Conservation (phyloP, 1,140 invertebrate genomes). For the Drosophila prosaltans region DNA sequence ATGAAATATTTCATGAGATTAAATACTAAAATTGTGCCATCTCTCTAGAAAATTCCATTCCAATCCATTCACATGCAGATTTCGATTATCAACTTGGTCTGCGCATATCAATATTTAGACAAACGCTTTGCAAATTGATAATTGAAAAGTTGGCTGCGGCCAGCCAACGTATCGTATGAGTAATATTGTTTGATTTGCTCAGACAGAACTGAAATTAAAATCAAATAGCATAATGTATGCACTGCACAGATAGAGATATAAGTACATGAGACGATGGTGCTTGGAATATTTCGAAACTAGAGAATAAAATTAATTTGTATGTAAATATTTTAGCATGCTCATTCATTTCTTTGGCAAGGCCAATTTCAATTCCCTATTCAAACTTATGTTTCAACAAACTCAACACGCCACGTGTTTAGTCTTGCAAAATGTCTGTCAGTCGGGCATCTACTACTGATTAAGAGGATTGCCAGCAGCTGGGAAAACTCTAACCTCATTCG, state of each 20-base stretch:
- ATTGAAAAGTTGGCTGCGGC: conserved; percentile 49
- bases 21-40: neutral
- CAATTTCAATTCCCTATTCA: conserved; percentile 56
- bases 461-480: conserved; percentile 53
- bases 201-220: conserved; percentile 53
- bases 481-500: conserved; percentile 24
- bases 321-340: conserved; percentile 50
- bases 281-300: neutral
- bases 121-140: conserved; percentile 53
- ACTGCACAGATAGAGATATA: conserved; percentile 6
- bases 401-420: conserved; percentile 47
- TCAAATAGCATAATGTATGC: conserved; percentile 39
- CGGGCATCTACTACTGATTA: conserved; percentile 44
- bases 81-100: conserved; percentile 54
- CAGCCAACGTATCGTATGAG: conserved; percentile 51
- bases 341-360: conserved; percentile 23
- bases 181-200: conserved; percentile 55
- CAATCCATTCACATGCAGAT: conserved; percentile 23
- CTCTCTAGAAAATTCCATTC: neutral
- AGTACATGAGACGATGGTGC: neutral
- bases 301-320: conserved; percentile 54
- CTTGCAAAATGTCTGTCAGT: neutral
- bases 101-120: conserved; percentile 54
- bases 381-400: conserved; percentile 58
- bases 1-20: neutral